Base-by-base conservation (phyloP, 2,797 vertebrate genomes). In the Gallinago stenura region DNA sequence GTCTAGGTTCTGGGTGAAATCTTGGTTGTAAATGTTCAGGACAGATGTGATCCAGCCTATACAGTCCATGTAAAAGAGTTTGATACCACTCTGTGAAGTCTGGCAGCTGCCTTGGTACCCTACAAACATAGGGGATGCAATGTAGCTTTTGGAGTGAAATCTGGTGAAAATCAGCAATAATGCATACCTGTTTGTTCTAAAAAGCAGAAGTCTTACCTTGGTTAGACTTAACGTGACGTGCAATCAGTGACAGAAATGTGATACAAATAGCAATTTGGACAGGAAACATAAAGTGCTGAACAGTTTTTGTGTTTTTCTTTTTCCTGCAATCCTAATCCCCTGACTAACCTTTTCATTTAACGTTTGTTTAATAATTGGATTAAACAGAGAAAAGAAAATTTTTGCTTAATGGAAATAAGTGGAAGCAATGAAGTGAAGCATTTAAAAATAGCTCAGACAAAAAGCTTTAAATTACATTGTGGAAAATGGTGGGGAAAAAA, bases 331-430 rank as follows among this genome's bases (percentile, higher is more conserved):
- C 15, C 31, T 45, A 73, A 87, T 90, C 14, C 35, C 2, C 62
- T 70, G 39, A 46, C 43, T 62, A 84, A 70, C 30, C 43, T 86
- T 92, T 90, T 90, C 92, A 80, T 93, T 89, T 93, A 64, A 66
- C 6, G 4, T 75, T 57, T 95, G 22, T 53, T 84, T 90, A 84
- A 53, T 92, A 82, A 92, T 28, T 90, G 73, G 62, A 89, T 96
- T 92, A 88, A 84, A 37, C 41, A 37, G 31, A 89, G 45, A 88
- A 90, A 91, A 82, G 39, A 76, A 90, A 84, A 70, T 20, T 10
- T 73, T 78, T 77, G 5, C 46, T 66, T 90, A 87, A 86, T 93
- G 53, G 53, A 79, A 94, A 51, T 81, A 83, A 80, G 30, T 83
- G 45, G 71, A 91, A 90, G 26, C 26, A 72, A 45, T 56, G 64